Conservation (phyloP, 2,113 vertebrate species). For the Pipra filicauda region DNA sequence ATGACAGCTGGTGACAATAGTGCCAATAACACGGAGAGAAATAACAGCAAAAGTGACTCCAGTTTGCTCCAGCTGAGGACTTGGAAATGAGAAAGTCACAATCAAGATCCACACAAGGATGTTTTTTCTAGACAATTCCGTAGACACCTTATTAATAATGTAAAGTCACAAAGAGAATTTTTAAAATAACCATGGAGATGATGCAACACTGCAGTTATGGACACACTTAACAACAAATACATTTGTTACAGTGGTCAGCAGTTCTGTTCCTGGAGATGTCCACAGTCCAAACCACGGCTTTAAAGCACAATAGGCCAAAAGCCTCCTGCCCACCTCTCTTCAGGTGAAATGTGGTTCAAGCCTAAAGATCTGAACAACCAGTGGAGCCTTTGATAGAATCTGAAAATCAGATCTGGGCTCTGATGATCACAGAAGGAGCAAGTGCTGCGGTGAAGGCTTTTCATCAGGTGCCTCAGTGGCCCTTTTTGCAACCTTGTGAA, state of each 20-base stretch:
- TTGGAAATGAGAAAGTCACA: background rate
- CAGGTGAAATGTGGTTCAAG: background rate
- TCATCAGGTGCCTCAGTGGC: background rate
- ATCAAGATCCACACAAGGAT: background rate
- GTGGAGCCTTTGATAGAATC: background rate
- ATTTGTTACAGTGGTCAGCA: background rate
- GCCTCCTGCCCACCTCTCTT: background rate
- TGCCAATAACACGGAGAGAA: background rate
- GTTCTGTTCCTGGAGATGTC: background rate
- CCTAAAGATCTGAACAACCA: background rate
- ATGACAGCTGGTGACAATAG: background rate
- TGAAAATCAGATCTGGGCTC: background rate
- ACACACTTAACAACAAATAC: background rate
- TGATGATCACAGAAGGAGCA: background rate
- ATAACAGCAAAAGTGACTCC: background rate
- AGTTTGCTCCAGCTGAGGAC: background rate
- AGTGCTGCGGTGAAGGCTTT: background rate
- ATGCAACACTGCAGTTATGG: background rate
- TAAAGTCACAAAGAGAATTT: constrained; percentile 18
- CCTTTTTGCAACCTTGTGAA: rapidly evolving
- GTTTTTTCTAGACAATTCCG: background rate
- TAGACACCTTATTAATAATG: constrained; percentile 57
- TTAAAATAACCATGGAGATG: constrained; percentile 26
- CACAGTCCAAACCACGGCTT: background rate
- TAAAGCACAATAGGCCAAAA: background rate